Evolutionary conservation across 1,140 invertebrate genomes (phyloP).

Genomic region (Antheraea mylitta): DNA sequence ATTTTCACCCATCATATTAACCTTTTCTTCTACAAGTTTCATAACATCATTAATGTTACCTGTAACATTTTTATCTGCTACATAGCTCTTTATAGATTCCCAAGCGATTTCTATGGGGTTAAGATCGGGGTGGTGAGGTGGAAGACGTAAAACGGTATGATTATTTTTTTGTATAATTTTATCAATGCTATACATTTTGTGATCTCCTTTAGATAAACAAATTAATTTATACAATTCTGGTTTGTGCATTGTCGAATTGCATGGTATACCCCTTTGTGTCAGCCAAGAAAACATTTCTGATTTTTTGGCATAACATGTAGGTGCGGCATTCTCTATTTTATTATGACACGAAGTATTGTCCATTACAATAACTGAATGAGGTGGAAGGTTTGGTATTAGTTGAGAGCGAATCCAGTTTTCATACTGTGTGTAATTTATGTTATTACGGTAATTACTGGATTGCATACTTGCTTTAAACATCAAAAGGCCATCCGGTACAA

Average conservation of each 20-base stretch:
- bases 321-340: not conserved
- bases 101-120: conserved; percentile 11
- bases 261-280: not conserved
- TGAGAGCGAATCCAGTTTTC: conserved; percentile 1
- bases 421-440: conserved; percentile 10
- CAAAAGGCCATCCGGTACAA: conserved; percentile 7
- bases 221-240: not conserved
- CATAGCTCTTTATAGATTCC: conserved; percentile 1
- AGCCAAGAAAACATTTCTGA: conserved; percentile 1
- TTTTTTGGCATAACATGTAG: conserved; percentile 7
- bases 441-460: not conserved
- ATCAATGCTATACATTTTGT: conserved; percentile 4
- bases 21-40: conserved; percentile 9
- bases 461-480: not conserved
- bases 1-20: conserved; percentile 2
- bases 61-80: conserved; percentile 1
- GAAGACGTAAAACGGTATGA: conserved; percentile 1
- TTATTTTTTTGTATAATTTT: conserved; percentile 1
- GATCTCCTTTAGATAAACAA: not conserved
- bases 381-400: conserved; percentile 7
- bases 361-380: conserved; percentile 12
- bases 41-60: not conserved
- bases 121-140: conserved; percentile 2
- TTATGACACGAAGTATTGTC: conserved; percentile 5
- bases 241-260: not conserved